phyloP scores from a whole-genome alignment of 2,113 vertebrate species.

The Melanostigma gelatinosum region DNA sequence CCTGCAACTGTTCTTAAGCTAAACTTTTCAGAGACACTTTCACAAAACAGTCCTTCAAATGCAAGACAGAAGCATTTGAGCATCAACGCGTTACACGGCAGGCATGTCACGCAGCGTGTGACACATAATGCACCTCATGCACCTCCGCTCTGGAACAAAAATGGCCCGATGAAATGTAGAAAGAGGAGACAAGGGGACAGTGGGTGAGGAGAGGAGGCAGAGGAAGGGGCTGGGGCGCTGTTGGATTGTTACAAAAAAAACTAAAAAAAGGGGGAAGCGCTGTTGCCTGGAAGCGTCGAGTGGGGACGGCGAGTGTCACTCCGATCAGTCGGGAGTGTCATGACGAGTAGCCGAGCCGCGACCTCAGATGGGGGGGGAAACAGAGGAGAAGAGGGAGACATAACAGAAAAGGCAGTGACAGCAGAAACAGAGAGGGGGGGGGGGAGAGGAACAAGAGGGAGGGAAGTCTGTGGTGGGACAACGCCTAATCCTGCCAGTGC shows the following conservation, averaged over 20 bases:
- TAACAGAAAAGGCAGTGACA: slow-evolving; percentile 47
- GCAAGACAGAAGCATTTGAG: slow-evolving; percentile 1
- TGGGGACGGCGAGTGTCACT: slow-evolving; percentile 58
- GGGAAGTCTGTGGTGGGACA: slow-evolving; percentile 49
- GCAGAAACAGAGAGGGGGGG: slow-evolving; percentile 29
- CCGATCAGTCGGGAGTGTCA: slow-evolving; percentile 58
- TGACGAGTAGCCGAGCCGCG: slow-evolving; percentile 44
- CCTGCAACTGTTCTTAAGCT: neutral
- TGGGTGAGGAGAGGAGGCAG: slow-evolving; percentile 15
- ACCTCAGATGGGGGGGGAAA: slow-evolving; percentile 49
- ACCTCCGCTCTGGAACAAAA: slow-evolving; percentile 23
- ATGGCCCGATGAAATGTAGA: slow-evolving; percentile 10
- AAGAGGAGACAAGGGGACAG: slow-evolving; percentile 17
- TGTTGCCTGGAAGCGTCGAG: slow-evolving; percentile 29
- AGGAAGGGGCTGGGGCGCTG: slow-evolving; percentile 17
- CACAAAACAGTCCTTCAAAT: neutral
- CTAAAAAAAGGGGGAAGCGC: neutral
- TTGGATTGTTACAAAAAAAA: slow-evolving; percentile 35
- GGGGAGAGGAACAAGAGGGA: slow-evolving; percentile 14
- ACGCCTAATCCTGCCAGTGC: slow-evolving; percentile 50
- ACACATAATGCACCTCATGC: slow-evolving; percentile 22
- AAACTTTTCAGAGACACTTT: neutral
- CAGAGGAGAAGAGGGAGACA: slow-evolving; percentile 32
- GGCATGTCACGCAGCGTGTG: neutral
- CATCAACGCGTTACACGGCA: neutral